Evolutionary conservation across 2,888 invertebrate species (phyloP), one percentile per base, ranked within the genome.

Genomic region (Anodontia alba): DNA sequence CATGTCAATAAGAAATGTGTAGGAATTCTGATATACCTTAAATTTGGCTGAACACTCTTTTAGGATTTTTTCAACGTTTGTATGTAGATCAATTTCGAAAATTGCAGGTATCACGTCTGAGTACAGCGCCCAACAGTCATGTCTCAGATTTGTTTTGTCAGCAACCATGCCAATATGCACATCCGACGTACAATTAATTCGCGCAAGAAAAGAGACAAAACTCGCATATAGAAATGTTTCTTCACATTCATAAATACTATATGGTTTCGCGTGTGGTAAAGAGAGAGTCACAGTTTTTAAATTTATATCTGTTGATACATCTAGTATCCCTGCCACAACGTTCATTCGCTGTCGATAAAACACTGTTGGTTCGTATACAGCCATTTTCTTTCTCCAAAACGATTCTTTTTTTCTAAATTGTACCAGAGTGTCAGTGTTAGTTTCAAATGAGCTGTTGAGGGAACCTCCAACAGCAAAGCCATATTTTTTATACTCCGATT

Each of bases 301-400:
- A 7, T 79, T 78, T 15, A 85, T 66, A 10, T 80, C 76, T 5
- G 83, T 81, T 10, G 87, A 84, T 15, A 86, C 78, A 72, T 89
- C 87, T 36, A 87, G 83, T 38, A 87, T 84, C 3, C 81, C 78
- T 8, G 89, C 86, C 26, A 88, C 83, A 10, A 87, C 88, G 72
- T 89, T 88, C 86, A 89, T 87, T 49, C 88, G 82, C 66, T 90
- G 90, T 42, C 87, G 62, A 43, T 87, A 87, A 51, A 90, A 89
- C 49, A 83, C 81, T 10, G 89, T 89, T 20, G 90, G 89, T 67
- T 90, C 88, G 76, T 89, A 90, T 2, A 29, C n/a, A 12, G 70
- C 38, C 74, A 89, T 62, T 57, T 78, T 81, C 23, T 62, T 67
- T 75, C 82, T 83, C 90, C 90, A 90, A 69, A 89, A 89, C 3